Evolutionary conservation across 2,888 invertebrate species (phyloP), one percentile per base, ranked within the genome.

Genomic region (Orthosia gothica): DNA sequence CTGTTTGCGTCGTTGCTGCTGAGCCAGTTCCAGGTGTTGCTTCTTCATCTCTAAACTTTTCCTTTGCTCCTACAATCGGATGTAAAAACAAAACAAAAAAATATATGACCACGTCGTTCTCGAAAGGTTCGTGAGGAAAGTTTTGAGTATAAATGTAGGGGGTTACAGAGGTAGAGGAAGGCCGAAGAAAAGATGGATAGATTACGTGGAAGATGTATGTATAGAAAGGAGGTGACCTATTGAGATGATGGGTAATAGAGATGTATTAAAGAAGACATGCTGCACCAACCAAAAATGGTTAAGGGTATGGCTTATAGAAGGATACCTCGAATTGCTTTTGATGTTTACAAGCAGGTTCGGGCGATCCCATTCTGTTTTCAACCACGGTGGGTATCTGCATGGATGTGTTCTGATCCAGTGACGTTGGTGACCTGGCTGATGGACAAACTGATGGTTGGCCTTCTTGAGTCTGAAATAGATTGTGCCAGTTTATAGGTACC

Each of bases 21-120:
- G 84, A 85, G 84, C 79, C 12, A 81, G 74, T 55, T 91, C 89
- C 64, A 89, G 47, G 57, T 89, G 89, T 61, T 89, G 88, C 69
- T 89, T 91, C 59, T 89, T 88, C 16, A 89, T 90, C 85, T 94
- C 88, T 86, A 94, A 61, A 20, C 88, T 83, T 63, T 88, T 92
- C 84, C 92, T 93, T 89, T 94, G 93, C 84, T 92, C 93, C 93
- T 93, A 87, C 40, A 87, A 87, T 18, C 40, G n/a, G 23, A 71
- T 3, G 61, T 59, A 62, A 77, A 47, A 40, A 69, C 57, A 40
- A 32, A 70, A 58, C 79, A 50, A 69, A 74, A 55, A 68, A 55
- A 50, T 16, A 61, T 58, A 58, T 59, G 9, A 23, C 1, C 9
- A 45, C 13, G 20, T 62, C 13, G 20, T 62, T 15, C 9, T 13